Percentiles rank a stretch among this genome's conserved stretches.
Conservation (phyloP, 2,113 vertebrate species). For the Triplophysa rosa region DNA sequence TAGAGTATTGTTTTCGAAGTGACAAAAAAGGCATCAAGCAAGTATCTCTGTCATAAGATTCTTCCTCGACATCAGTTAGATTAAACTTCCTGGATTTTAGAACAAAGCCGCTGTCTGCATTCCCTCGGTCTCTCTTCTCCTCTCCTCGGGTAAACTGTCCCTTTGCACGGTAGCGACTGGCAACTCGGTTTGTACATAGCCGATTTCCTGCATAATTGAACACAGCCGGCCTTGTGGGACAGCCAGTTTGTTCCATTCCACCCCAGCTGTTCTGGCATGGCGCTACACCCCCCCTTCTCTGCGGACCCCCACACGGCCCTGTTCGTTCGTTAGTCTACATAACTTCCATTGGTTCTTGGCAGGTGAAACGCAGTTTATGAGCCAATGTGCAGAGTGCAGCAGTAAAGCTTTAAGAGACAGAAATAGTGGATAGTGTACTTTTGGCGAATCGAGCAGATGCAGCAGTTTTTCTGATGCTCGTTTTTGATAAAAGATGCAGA, state of each 20-base stretch:
- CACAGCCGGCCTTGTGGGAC: slow-evolving; percentile 18
- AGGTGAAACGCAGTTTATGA: slow-evolving; percentile 12
- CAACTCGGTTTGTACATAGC: slow-evolving; percentile 36
- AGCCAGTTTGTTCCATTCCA: background rate
- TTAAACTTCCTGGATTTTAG: background rate
- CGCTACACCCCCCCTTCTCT: background rate
- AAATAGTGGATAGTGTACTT: slow-evolving; percentile 26
- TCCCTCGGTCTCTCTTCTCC: background rate
- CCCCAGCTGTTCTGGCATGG: slow-evolving; percentile 1
- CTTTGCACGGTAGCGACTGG: slow-evolving; percentile 16
- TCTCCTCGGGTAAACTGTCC: slow-evolving; percentile 7
- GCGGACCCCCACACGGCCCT: background rate
- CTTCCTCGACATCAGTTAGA: no score
- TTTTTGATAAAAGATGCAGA: slow-evolving; percentile 30
- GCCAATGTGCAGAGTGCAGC: slow-evolving; percentile 29
- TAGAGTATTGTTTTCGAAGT: background rate
- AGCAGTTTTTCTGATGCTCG: slow-evolving; percentile 21
- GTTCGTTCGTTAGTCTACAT: background rate
- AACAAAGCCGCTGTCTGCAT: background rate
- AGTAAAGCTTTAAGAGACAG: slow-evolving; percentile 13
- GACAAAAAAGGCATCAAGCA: slow-evolving; percentile 13
- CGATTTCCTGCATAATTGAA: slow-evolving; percentile 41
- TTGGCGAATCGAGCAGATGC: slow-evolving; percentile 13
- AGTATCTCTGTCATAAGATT: no score
- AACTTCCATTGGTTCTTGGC: background rate